phyloP scores from a whole-genome alignment of 2,113 vertebrate genomes.

The Struthio camelus region DNA sequence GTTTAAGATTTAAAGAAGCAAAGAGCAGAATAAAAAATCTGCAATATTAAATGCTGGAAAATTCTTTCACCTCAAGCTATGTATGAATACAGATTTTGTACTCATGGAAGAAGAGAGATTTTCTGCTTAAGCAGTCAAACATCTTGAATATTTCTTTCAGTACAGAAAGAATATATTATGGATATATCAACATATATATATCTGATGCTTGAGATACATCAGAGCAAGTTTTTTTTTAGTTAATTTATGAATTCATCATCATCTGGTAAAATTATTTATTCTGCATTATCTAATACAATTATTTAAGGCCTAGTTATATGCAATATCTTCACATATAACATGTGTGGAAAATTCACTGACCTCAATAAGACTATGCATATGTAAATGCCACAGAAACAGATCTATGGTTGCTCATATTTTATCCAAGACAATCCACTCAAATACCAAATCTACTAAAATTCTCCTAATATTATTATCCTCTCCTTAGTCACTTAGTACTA shows the following conservation, averaged over 20 bases:
- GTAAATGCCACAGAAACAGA: neutral
- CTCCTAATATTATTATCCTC: neutral
- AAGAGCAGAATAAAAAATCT: conserved; percentile 4
- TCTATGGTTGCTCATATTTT: neutral
- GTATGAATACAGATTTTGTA: neutral
- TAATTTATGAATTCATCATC: neutral
- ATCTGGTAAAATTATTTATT: neutral
- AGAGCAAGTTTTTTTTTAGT: neutral
- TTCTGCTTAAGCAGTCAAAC: neutral
- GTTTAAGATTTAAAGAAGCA: neutral
- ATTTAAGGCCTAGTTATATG: neutral
- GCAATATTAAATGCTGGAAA: neutral
- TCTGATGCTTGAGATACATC: neutral
- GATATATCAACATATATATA: neutral
- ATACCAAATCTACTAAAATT: neutral
- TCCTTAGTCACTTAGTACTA: neutral
- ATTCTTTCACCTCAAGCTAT: neutral
- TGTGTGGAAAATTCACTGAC: neutral
- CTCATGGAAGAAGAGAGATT: neutral
- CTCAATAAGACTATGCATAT: neutral
- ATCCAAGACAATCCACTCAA: neutral
- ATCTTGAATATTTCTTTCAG: neutral
- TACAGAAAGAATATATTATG: neutral
- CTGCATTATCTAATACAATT: neutral
- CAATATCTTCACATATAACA: neutral